These are phyloP conservation scores for Phasia obesa DNA, from an alignment of 2,888 invertebrate genomes.

Conservation along the genomic window DNA sequence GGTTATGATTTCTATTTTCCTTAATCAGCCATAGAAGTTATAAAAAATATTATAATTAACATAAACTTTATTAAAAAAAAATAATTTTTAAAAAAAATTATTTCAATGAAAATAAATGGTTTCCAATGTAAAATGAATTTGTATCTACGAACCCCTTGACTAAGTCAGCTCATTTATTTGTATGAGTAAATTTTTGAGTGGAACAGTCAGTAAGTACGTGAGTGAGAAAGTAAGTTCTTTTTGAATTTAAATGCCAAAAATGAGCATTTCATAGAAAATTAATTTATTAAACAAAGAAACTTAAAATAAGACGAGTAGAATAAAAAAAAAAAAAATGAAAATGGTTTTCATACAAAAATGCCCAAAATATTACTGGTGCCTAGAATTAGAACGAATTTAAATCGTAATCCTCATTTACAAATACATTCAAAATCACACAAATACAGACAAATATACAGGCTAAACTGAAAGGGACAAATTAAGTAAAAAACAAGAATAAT, in stretches of 20 bases:
- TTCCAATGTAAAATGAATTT: slow-evolving; percentile 41
- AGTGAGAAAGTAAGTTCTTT: background rate
- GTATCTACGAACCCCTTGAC: background rate
- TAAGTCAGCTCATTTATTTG: background rate
- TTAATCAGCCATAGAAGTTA: slow-evolving; percentile 24
- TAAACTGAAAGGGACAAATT: too few species aligned
- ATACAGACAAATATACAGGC: too few species aligned
- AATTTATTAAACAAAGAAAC: background rate
- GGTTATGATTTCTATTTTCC: background rate
- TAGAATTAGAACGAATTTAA: too few species aligned
- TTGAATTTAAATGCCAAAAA: background rate
- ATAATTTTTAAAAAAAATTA: background rate
- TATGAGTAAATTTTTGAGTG: background rate
- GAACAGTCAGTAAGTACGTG: too few species aligned
- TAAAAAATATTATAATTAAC: slow-evolving; percentile 50
- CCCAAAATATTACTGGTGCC: too few species aligned
- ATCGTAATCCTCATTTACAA: too few species aligned
- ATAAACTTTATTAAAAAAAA: slow-evolving; percentile 20
- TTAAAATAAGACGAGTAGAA: background rate
- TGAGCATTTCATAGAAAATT: background rate
- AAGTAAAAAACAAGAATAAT: too few species aligned
- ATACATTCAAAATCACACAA: too few species aligned
- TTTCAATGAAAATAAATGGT: slow-evolving; percentile 42
- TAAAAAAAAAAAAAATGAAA: too few species aligned
- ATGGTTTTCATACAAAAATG: too few species aligned